These are phyloP conservation scores for Noctilio leporinus DNA, from an alignment of 2,113 vertebrate species.

Conservation along the genomic window DNA sequence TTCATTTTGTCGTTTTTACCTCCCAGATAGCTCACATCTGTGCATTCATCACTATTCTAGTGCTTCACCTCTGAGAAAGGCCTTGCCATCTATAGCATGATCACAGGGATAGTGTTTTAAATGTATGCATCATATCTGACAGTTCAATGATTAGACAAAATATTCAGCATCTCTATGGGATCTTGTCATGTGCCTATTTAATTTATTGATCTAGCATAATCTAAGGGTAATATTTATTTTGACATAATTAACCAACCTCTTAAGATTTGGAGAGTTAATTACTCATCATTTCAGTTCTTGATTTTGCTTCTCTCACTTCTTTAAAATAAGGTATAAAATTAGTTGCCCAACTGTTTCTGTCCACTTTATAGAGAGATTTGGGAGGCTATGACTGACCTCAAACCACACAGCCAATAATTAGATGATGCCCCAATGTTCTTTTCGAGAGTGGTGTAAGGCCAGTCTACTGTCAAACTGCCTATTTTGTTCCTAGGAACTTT, in stretches of 20 bases:
- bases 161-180: neutral
- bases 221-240: neutral
- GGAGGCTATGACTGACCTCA: neutral
- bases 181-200: neutral
- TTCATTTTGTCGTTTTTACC: neutral
- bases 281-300: neutral
- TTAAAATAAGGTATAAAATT: neutral
- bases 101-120: neutral
- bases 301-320: neutral
- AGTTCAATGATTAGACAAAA: neutral
- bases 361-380: neutral
- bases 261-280: neutral
- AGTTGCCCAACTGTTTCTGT: neutral
- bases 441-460: neutral
- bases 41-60: neutral
- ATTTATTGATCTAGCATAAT: neutral
- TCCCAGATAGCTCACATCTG: neutral
- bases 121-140: neutral
- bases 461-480: neutral
- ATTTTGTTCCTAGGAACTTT: neutral
- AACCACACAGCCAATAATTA: neutral
- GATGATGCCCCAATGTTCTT: neutral
- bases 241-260: neutral
- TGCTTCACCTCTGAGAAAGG: neutral
- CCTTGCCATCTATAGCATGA: neutral